These are phyloP conservation scores for Tanytarsus gracilentus DNA, from an alignment of 2,888 invertebrate species.

Conservation along the genomic window DNA sequence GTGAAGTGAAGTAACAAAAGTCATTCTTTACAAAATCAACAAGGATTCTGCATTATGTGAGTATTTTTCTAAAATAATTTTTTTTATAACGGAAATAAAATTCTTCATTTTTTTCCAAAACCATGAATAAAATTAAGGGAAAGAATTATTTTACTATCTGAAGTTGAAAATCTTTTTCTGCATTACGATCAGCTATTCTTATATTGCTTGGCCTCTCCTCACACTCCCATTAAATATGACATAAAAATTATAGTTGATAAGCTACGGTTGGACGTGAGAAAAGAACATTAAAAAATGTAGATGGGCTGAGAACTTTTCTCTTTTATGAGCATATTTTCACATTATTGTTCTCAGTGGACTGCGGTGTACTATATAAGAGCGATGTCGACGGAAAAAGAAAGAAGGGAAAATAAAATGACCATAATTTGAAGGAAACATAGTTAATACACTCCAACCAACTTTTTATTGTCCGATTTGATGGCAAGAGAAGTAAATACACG, in stretches of 20 bases:
- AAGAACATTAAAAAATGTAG: conserved; percentile 8
- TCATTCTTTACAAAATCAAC: too few species aligned
- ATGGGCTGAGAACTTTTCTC: conserved; percentile 14
- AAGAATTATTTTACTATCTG: conserved; percentile 10
- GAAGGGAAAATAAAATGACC: background rate
- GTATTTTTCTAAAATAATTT: too few species aligned
- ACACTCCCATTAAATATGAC: conserved; percentile 19
- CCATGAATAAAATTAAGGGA: background rate
- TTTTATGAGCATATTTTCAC: conserved; percentile 21
- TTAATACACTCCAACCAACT: too few species aligned
- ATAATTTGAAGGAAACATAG: too few species aligned
- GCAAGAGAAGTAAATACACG: too few species aligned
- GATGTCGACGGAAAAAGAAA: background rate
- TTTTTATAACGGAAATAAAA: too few species aligned
- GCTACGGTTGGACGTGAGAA: conserved; percentile 5
- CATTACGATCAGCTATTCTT: background rate
- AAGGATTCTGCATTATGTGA: too few species aligned
- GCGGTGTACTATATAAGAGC: too few species aligned
- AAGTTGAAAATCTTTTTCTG: conserved; percentile 19
- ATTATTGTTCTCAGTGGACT: conserved; percentile 24
- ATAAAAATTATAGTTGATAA: conserved; percentile 26
- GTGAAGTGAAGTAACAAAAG: too few species aligned
- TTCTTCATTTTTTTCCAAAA: too few species aligned
- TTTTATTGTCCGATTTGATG: background rate
- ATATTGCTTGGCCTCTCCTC: background rate